Conservation (phyloP, 2,797 vertebrate genomes). For the Harpagifer antarcticus region DNA sequence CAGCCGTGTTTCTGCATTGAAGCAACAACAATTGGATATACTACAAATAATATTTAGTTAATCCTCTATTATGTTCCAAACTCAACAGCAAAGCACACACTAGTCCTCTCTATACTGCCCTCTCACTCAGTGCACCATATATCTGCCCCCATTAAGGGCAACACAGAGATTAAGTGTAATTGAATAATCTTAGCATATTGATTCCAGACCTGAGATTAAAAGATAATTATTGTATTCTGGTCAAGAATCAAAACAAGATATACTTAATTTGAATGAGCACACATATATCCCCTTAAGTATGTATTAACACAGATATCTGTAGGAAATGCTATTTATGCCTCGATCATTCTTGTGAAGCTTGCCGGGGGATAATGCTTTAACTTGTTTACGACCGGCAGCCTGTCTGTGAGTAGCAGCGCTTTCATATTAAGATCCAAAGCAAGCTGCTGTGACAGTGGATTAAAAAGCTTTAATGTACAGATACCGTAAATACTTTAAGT, state of each 20-base stretch:
- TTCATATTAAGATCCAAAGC: slow-evolving; percentile 52
- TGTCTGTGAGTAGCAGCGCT: slow-evolving; percentile 28
- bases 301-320: slow-evolving; percentile 77
- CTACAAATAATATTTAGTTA: slow-evolving; percentile 59
- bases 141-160: slow-evolving; percentile 34
- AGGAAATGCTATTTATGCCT: slow-evolving; percentile 43
- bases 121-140: slow-evolving; percentile 11
- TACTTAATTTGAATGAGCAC: slow-evolving; percentile 51
- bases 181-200: slow-evolving; percentile 73
- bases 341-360: slow-evolving; percentile 47
- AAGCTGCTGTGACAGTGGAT: slow-evolving; percentile 44
- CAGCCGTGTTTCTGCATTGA: slow-evolving; percentile 29
- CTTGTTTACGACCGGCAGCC: slow-evolving; percentile 46
- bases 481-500: slow-evolving; percentile 51
- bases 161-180: slow-evolving; percentile 64
- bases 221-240: slow-evolving; percentile 56
- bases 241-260: slow-evolving; percentile 75
- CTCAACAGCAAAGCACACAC: slow-evolving; percentile 45
- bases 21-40: slow-evolving; percentile 43
- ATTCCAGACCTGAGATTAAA: slow-evolving; percentile 67
- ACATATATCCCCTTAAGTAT: slow-evolving; percentile 69
- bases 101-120: slow-evolving; percentile 8
- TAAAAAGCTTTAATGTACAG: slow-evolving; percentile 53
- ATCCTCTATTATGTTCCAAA: slow-evolving; percentile 58
- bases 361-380: slow-evolving; percentile 27